Base-by-base conservation (phyloP, 2,797 vertebrate genomes). In the Pangasius sanitwongsei region DNA sequence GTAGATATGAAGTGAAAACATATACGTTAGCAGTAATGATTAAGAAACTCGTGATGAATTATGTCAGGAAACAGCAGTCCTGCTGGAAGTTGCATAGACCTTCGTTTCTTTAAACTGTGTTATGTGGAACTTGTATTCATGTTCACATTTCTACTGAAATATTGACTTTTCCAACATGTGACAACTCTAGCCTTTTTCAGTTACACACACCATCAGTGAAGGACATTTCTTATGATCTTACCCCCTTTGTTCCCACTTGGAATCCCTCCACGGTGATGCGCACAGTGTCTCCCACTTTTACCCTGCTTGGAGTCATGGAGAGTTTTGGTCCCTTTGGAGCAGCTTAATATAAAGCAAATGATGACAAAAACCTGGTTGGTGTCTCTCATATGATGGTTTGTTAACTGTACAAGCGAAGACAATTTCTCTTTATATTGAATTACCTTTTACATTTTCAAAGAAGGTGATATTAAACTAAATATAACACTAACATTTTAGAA, bases 241-340 rank as follows among this genome's bases (percentile, higher is more conserved):
- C 95, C 90, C 94, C 94, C 87, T 93, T 93, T 48, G 93, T 92
- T 90, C 95, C 95, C 77, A 98, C 96, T 97, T 99, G 97, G 93
- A 99, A 98, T 23, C 97, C 97, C 20, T 98, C 97, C 85, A 98
- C 96, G 3, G 95, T 90, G 88, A 99, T 98, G 89, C 96, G 94
- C 50, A 99, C 97, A 0, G 97, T 99, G 94, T 99, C 98, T 87
- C 98, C 98, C 0, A 98, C 98, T 0, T 95, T 96, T 37, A 97
- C 97, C 93, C 95, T 96, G 0, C 92, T 96, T 3, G 98, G 98
- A 0, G 92, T 97, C 96, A 98, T 96, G 0, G 92, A 90, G 88
- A 99, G 97, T 94, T 97, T 97, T 0, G 97, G 98, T 53, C 97
- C 98, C 91, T 97, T 97, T 55, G 98, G 98, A 91, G 98, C 97